Conservation (phyloP, 2,888 invertebrate genomes). For the Pandemis corylana region DNA sequence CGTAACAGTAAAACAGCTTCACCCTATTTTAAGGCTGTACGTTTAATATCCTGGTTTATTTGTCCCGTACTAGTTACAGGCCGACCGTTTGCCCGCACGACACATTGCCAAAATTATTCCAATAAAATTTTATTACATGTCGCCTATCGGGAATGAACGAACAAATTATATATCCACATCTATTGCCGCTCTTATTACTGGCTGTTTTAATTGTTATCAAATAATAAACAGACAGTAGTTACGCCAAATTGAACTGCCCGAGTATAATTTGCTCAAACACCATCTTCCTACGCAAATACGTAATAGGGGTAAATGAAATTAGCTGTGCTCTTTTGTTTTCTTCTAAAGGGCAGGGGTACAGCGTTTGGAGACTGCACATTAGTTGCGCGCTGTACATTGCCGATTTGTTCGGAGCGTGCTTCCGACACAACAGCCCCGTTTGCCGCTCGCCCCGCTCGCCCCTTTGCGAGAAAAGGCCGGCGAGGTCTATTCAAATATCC, state of each 20-base stretch:
- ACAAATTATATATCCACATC: slow-evolving; percentile 1
- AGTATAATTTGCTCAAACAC: slow-evolving; percentile 55
- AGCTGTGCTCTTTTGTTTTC: slow-evolving; percentile 75
- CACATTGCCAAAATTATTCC: slow-evolving; percentile 38
- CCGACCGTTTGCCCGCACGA: slow-evolving; percentile 22
- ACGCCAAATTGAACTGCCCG: slow-evolving; percentile 49
- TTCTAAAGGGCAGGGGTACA: slow-evolving; percentile 63
- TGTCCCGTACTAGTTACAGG: slow-evolving; percentile 17
- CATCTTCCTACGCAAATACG: slow-evolving; percentile 73
- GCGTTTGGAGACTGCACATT: slow-evolving; percentile 79
- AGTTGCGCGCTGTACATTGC: slow-evolving; percentile 76
- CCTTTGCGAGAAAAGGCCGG: slow-evolving; percentile 71
- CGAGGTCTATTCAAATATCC: slow-evolving; percentile 82
- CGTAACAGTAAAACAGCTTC: slow-evolving; percentile 12
- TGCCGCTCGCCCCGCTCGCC: slow-evolving; percentile 52
- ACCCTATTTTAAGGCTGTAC: slow-evolving; percentile 15
- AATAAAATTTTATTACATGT: slow-evolving; percentile 35
- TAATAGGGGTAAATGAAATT: slow-evolving; percentile 81
- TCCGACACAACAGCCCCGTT: slow-evolving; percentile 81
- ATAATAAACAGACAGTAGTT: slow-evolving; percentile 44
- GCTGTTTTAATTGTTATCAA: slow-evolving; percentile 34
- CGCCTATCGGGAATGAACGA: slow-evolving; percentile 13
- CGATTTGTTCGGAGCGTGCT: slow-evolving; percentile 76
- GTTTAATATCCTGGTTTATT: slow-evolving; percentile 8
- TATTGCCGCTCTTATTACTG: background rate